Evolutionary conservation across 1,140 invertebrate species (phyloP), one percentile per base, ranked within the genome.

Genomic region (Drosophila murphyi): DNA sequence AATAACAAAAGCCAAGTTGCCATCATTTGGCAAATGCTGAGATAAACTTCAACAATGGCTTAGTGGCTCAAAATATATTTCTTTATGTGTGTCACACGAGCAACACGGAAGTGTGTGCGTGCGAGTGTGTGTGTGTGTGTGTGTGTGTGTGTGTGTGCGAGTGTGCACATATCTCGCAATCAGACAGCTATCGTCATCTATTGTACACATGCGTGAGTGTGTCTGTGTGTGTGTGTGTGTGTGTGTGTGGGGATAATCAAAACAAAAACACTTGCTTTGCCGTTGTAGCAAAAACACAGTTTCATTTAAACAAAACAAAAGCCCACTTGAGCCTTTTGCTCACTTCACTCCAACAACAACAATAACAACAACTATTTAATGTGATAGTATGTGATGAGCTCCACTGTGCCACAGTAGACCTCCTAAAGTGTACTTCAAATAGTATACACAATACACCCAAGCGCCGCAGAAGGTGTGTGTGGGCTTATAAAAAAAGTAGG

Each of bases 271-370:
- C 68, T 72, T 72, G 68, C 29, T 51, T 75, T 69, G 76, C 63
- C 60, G 52, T 82, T 87, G 80, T 69, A 64, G 74, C 83, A 54
- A 20, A 20, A 20, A 78, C 76, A 88, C 69, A 88, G 54, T 88
- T 89, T 89, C 71, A 88, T 89, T 88, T 89, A 83, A 88, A 89
- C 85, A 89, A 89, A 85, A 89, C 85, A 89, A 89, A 81, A 78
- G 85, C 77, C 74, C 71, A 76, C 85, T 89, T 89, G 80, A 89
- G 80, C 82, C 82, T 67, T 77, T 68, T 89, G 85, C 80, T 85
- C 85, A 87, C 72, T 70, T 83, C 50, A 31, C 35, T 37, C 35
- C 39, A 43, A n/a, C 39, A n/a, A n/a, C 60, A 20, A 20, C 39
- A 43, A n/a, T n/a, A n/a, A n/a, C 60, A 68, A 62, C 72, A 77